These are phyloP conservation scores for Diarsia dahlii DNA, from an alignment of 2,888 invertebrate species.

Conservation along the genomic window DNA sequence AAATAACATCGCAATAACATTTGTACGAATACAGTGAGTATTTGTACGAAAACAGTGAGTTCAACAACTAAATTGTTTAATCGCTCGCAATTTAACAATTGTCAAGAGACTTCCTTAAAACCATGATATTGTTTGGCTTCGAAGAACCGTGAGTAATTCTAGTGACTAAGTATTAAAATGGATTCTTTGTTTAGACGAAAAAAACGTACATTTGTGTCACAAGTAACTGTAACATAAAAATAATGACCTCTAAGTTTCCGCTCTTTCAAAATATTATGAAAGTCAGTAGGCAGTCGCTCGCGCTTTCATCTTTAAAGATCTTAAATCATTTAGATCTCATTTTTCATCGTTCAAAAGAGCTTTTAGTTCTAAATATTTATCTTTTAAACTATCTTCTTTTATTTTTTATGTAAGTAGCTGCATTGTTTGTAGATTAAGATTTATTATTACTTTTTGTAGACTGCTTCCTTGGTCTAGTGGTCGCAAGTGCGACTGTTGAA, in stretches of 20 bases:
- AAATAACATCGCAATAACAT: conserved; percentile 35
- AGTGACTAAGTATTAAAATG: conserved; percentile 60
- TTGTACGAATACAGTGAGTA: conserved; percentile 70
- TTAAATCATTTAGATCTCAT: conserved; percentile 62
- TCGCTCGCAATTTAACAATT: conserved; percentile 82
- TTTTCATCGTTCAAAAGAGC: conserved; percentile 62
- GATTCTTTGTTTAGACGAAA: conserved; percentile 59
- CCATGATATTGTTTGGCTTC: conserved; percentile 57
- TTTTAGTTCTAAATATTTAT: conserved; percentile 64
- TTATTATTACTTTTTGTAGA: conserved; percentile 34
- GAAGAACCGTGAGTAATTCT: conserved; percentile 56
- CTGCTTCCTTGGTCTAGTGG: neutral
- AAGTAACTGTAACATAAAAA: conserved; percentile 58
- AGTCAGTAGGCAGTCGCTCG: conserved; percentile 50
- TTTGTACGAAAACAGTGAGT: conserved; percentile 70
- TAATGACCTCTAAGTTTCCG: conserved; percentile 62
- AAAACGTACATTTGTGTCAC: conserved; percentile 56
- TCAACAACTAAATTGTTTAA: conserved; percentile 69
- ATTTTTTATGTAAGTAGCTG: conserved; percentile 31
- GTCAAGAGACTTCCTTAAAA: conserved; percentile 61
- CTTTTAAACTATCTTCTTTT: conserved; percentile 44
- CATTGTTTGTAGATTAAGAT: conserved; percentile 49
- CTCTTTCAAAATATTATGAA: conserved; percentile 69
- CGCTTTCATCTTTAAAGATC: conserved; percentile 58
- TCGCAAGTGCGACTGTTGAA: no score